Evolutionary conservation across 2,797 vertebrate genomes (phyloP), one percentile per base, ranked within the genome.

Genomic region (Steatocranus sp.): DNA sequence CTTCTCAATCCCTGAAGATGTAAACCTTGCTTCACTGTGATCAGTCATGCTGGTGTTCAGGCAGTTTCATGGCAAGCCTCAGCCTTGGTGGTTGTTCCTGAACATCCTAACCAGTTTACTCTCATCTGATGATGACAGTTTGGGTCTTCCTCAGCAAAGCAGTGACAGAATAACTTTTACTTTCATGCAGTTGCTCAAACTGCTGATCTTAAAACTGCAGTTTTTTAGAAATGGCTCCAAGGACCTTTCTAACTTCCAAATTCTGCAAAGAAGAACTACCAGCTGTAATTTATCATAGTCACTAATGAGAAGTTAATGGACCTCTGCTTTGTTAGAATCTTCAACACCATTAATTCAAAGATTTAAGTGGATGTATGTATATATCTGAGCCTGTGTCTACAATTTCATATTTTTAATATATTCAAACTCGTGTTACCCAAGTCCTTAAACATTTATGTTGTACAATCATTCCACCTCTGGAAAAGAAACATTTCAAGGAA

Each of bases 321-420:
- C 3, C 0, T 61, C 18, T 34, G 56, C 56, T 36, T 12, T 61
- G 30, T 36, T 61, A 20, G 32, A 61, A 61, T 30, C 56, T 34
- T 61, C 17, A 61, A 34, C 56, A 34, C 2, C 30, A 61, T 34
- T 34, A 0, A n/a, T n/a, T 61, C 17, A 61, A 34, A 34, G 17
- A 61, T 61, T 61, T n/a, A 61, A 11, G 56, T 61, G 56, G 56
- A n/a, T n/a, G 56, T 8, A 14, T 53, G 50, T 34, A 34, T 34
- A 3, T 34, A 61, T 61, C 4, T 34, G 18, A n/a, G 56, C 56
- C 11, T n/a, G 3, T 12, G 0, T 61, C 56, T 61, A 0, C 18
- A 61, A n/a, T 61, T n/a, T 61, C 11, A 34, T 61, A n/a, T 61
- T n/a, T 61, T 34, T 34, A 34, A 61, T 61, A 61, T n/a, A 61